Evolutionary conservation across 1,140 invertebrate species (phyloP), one percentile per base, ranked within the genome.

Genomic region (Bacillus rossius): DNA sequence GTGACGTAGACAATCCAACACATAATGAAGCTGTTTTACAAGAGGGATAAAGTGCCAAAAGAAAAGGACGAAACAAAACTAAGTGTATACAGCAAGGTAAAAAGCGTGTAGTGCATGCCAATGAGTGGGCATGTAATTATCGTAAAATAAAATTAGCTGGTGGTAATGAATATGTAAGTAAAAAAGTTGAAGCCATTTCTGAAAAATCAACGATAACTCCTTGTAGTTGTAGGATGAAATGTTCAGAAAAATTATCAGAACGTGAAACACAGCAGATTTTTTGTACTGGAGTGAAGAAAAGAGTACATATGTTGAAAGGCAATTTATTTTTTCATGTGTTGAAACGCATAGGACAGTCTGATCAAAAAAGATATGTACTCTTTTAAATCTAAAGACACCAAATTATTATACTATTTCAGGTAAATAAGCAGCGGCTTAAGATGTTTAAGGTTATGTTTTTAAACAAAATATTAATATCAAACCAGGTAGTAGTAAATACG

Each of bases 161-260:
- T 47, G 43, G 43, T 7, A 47, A 47, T 47, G 16, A 47, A 47
- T 47, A 47, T 47, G 7, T 16, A 47, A 47, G 43, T 47, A 47
- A 47, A 47, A 47, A 16, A 47, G 43, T 16, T 47, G 22, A 47
- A 47, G 16, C 22, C 22, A 20, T 47, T 47, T 16, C 16, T 47
- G 43, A 7, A 10, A 16, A 7, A 47, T 10, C 22, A 47, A 7
- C 16, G 43, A 47, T 17, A 47, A 16, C 43, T 47, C 16, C 43
- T 47, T 47, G 43, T 16, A 8, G 16, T 7, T 47, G 16, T 47
- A 47, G 43, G 16, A 16, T 16, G 43, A 47, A 47, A 47, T 47
- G 43, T 16, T 47, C 43, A 47, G 43, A 47, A 47, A 47, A 47
- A 47, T 47, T 47, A 8, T 20, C 43, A 47, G 43, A 47, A 47